Conservation (phyloP, 37 sponge, comb jelly and placozoan species). For the Beroe ovata region DNA sequence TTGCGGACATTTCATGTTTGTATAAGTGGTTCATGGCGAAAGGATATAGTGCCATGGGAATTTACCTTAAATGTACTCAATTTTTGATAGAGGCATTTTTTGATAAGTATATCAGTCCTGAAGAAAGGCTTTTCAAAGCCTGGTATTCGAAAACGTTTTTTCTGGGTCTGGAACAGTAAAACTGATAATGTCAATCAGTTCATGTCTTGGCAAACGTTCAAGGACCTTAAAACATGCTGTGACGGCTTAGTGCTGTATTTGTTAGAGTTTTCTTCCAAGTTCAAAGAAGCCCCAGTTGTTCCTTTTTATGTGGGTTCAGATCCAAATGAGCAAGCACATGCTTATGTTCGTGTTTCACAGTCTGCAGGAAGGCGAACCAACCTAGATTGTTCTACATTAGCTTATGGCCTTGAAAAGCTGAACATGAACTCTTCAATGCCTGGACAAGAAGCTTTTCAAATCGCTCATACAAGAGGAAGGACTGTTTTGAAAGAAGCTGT, state of each 20-base stretch:
- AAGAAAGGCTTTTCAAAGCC: background rate
- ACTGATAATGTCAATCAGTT: background rate
- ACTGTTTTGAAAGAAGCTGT: background rate
- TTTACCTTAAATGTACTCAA: background rate
- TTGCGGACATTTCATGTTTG: background rate
- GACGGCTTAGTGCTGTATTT: background rate
- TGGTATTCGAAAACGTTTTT: background rate
- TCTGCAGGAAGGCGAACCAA: background rate
- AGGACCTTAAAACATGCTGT: background rate
- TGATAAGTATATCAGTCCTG: background rate
- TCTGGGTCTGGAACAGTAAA: background rate
- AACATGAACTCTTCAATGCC: background rate
- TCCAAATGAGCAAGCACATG: background rate
- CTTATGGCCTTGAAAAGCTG: background rate
- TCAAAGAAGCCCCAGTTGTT: background rate
- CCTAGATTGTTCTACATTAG: background rate
- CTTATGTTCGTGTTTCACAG: background rate
- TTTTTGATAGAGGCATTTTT: background rate
- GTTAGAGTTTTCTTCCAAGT: background rate
- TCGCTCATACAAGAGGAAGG: background rate
- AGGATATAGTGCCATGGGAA: background rate
- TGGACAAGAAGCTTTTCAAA: background rate
- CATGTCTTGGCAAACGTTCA: background rate
- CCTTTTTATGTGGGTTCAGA: background rate
- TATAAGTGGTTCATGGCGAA: background rate